A percentile compares a stretch with the other conserved stretches of the same genome.
Evolutionary conservation across 2,113 vertebrate genomes (phyloP).

Genomic region (Menura novaehollandiae): DNA sequence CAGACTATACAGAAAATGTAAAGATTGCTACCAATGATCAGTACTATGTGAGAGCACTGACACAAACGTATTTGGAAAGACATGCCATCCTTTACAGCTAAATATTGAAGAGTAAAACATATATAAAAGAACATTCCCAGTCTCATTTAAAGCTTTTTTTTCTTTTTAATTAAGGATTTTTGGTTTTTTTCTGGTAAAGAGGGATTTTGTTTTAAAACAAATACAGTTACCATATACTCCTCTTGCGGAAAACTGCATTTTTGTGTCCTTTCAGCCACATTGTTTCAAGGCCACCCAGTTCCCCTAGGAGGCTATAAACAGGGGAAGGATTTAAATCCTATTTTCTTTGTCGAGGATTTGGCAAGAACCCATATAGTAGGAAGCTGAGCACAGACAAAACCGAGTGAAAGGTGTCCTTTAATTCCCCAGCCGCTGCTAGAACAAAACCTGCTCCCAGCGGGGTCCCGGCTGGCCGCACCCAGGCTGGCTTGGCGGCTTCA

Average conservation of each 20-base stretch:
- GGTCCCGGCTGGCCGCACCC: conserved; percentile 59
- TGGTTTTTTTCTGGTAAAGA: not conserved
- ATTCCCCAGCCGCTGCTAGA: conserved; percentile 63
- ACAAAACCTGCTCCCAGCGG: conserved; percentile 64
- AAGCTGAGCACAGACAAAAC: conserved; percentile 65
- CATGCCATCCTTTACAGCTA: not conserved
- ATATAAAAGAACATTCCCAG: not conserved
- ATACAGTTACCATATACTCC: conserved; percentile 37
- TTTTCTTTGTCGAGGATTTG: conserved; percentile 63
- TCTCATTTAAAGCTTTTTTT: conserved; percentile 19
- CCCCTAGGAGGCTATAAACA: conserved; percentile 52
- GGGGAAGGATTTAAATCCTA: conserved; percentile 70
- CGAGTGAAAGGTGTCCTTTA: conserved; percentile 74
- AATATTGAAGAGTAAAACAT: not conserved
- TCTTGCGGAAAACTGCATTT: conserved; percentile 25
- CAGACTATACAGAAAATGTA: conserved; percentile 45
- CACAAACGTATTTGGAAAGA: not conserved
- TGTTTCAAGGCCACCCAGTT: conserved; percentile 59
- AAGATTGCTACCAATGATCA: not conserved
- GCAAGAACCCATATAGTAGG: conserved; percentile 64
- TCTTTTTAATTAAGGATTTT: not conserved
- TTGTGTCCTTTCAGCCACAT: conserved; percentile 56
- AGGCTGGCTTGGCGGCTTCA: conserved; percentile 53
- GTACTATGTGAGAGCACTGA: not conserved
- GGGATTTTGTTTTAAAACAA: conserved; percentile 58